These are phyloP conservation scores for Leptinotarsa tumamoca DNA, from an alignment of 2,888 invertebrate species.

Conservation along the genomic window DNA sequence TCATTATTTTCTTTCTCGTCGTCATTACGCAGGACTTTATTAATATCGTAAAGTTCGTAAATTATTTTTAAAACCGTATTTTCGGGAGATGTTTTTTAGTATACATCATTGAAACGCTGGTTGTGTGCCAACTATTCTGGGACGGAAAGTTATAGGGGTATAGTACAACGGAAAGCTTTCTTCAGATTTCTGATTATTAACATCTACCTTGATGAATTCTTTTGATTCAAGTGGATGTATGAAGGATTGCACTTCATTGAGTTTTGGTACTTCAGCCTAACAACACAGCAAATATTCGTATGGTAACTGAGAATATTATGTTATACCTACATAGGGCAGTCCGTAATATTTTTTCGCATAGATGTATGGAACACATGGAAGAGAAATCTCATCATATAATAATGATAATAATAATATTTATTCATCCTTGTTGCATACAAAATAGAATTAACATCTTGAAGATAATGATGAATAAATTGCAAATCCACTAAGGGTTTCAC, in stretches of 20 bases:
- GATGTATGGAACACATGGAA: no score
- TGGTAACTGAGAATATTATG: no score
- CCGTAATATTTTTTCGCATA: no score
- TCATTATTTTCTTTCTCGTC: slow-evolving; percentile 17
- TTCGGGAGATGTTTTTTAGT: slow-evolving; percentile 18
- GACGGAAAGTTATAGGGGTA: slow-evolving; percentile 20
- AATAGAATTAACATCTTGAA: no score
- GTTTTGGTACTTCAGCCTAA: not conserved
- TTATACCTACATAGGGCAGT: no score
- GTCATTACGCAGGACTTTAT: slow-evolving; percentile 19
- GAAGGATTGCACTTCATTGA: no score
- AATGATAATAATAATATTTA: no score
- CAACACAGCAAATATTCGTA: no score
- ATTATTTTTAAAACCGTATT: slow-evolving; percentile 26
- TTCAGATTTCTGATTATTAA: not conserved
- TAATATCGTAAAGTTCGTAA: slow-evolving; percentile 26
- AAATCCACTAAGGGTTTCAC: no score
- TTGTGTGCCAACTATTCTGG: slow-evolving; percentile 20
- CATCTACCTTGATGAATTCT: not conserved
- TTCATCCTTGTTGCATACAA: no score
- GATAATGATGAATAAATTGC: no score
- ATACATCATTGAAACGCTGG: slow-evolving; percentile 25
- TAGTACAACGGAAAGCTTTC: slow-evolving; percentile 6
- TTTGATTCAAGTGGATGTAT: not conserved
- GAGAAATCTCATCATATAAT: no score